phyloP scores from a whole-genome alignment of 2,113 vertebrate species.

The Columba janthina region DNA sequence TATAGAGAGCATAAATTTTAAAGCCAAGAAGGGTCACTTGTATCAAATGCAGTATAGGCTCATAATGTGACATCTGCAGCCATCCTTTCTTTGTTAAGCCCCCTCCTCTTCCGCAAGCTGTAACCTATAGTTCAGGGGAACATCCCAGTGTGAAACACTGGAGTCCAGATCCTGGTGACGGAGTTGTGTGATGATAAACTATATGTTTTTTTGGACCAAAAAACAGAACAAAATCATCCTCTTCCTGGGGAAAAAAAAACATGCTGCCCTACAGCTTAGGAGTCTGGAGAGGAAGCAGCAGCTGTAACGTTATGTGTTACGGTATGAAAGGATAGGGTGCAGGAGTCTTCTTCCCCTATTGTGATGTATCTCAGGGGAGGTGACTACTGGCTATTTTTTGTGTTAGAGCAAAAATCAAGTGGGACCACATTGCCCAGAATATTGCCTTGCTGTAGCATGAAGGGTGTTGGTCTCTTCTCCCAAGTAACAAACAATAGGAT shows the following conservation, averaged over 20 bases:
- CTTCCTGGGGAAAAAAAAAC: rapidly evolving
- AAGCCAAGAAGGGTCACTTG: not conserved
- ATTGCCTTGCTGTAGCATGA: too few species aligned
- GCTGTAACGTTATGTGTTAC: not conserved
- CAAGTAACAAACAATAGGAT: too few species aligned
- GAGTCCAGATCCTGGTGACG: not conserved
- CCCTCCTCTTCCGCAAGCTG: not conserved
- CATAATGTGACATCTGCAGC: not conserved
- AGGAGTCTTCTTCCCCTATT: not conserved
- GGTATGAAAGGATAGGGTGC: not conserved
- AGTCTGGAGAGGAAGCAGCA: not conserved
- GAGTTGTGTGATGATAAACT: not conserved
- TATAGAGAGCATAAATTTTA: not conserved
- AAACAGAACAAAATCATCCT: not conserved
- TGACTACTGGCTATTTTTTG: not conserved
- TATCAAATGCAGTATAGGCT: not conserved
- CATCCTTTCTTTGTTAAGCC: not conserved
- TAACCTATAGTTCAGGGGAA: not conserved
- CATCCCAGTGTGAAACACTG: not conserved
- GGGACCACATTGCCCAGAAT: not conserved
- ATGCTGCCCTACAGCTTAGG: not conserved
- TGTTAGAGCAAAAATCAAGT: not conserved
- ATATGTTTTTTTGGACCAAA: not conserved
- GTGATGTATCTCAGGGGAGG: not conserved
- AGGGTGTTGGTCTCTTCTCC: too few species aligned